phyloP scores from a whole-genome alignment of 2,888 invertebrate genomes.

The Tetrapedia diversipes region DNA sequence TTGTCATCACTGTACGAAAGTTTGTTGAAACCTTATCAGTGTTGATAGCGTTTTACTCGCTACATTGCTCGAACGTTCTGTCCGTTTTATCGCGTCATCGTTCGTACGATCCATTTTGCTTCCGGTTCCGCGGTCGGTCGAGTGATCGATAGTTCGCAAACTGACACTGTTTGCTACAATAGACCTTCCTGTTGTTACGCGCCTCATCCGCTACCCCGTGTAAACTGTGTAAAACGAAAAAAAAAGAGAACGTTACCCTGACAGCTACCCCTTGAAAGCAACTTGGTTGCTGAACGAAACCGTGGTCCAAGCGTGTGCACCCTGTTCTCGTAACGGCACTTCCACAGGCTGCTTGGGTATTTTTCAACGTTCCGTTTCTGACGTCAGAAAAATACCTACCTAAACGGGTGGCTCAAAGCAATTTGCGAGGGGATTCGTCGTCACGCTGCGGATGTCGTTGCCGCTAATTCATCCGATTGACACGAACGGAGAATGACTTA shows the following conservation, averaged over 20 bases:
- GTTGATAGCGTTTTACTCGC: slow-evolving; percentile 22
- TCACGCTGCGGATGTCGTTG: slow-evolving; percentile 33
- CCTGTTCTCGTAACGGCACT: background rate
- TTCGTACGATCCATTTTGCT: slow-evolving; percentile 32
- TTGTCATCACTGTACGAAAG: too few species aligned
- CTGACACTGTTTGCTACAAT: slow-evolving; percentile 14
- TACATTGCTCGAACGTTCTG: slow-evolving; percentile 13
- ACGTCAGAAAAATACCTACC: slow-evolving; percentile 7
- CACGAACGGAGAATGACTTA: slow-evolving; percentile 52
- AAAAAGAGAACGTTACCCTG: slow-evolving; percentile 16
- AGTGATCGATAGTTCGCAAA: slow-evolving; percentile 39
- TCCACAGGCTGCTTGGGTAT: background rate
- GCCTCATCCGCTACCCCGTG: background rate
- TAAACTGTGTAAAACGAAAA: slow-evolving; percentile 11
- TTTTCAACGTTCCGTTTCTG: slow-evolving; percentile 24
- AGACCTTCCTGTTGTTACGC: slow-evolving; percentile 4
- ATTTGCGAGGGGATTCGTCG: slow-evolving; percentile 26
- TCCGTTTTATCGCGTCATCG: slow-evolving; percentile 24
- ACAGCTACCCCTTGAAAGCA: slow-evolving; percentile 14
- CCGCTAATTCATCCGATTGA: slow-evolving; percentile 48
- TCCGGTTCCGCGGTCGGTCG: background rate
- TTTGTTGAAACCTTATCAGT: too few species aligned
- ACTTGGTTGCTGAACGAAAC: background rate
- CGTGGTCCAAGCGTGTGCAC: background rate
- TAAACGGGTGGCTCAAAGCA: background rate